Percentiles rank a stretch among this genome's conserved stretches.
Conservation (phyloP, 2,888 invertebrate genomes). For the Agrochola circellaris region DNA sequence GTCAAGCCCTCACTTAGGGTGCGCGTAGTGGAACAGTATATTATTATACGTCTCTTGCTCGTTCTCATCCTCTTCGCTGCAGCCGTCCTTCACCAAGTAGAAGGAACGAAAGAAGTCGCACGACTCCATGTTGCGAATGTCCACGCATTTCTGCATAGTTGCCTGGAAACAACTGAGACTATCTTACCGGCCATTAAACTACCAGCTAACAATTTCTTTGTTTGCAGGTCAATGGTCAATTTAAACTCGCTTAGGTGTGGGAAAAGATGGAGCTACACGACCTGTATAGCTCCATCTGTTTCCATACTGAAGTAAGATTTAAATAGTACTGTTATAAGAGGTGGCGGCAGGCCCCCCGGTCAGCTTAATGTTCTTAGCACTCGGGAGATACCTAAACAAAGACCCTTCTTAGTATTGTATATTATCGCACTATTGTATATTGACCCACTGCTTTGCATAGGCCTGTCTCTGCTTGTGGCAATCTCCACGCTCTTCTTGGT, state of each 20-base stretch:
- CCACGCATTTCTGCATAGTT: slow-evolving; percentile 81
- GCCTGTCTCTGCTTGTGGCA: neutral
- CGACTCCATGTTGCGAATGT: slow-evolving; percentile 81
- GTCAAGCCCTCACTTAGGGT: slow-evolving; percentile 70
- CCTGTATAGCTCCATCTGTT: no score
- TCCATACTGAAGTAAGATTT: no score
- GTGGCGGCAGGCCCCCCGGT: no score
- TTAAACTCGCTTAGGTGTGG: no score
- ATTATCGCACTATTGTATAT: neutral
- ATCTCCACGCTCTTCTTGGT: neutral
- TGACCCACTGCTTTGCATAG: neutral
- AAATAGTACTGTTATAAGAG: no score
- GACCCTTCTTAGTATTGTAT: neutral
- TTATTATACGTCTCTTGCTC: slow-evolving; percentile 70
- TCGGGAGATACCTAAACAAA: neutral
- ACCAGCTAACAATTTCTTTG: neutral
- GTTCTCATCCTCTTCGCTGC: slow-evolving; percentile 62
- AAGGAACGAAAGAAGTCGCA: slow-evolving; percentile 78
- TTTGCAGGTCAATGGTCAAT: neutral
- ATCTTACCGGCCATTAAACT: neutral
- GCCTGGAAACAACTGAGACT: slow-evolving; percentile 66
- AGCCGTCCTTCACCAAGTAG: slow-evolving; percentile 73
- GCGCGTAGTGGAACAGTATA: slow-evolving; percentile 75
- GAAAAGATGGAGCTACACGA: no score
- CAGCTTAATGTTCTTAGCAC: neutral